Conservation (phyloP, 2,113 vertebrate species). For the Aptenodytes patagonicus region DNA sequence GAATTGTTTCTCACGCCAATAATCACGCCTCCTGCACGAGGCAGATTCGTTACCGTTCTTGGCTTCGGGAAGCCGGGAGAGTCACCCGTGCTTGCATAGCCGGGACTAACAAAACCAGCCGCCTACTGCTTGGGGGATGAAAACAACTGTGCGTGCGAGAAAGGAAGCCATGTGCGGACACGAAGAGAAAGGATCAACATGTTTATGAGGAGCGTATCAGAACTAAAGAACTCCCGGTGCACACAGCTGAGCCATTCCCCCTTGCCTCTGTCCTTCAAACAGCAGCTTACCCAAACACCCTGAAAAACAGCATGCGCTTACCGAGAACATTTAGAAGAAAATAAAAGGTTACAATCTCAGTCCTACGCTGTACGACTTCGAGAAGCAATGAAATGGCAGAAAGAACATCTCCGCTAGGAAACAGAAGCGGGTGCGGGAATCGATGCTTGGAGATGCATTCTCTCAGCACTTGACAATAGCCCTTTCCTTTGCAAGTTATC, state of each 20-base stretch:
- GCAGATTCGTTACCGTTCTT: fast-evolving
- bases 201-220: fast-evolving
- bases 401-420: not conserved
- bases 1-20: not conserved
- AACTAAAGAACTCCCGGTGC: not conserved
- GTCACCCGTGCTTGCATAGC: fast-evolving
- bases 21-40: not conserved
- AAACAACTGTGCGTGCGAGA: fast-evolving
- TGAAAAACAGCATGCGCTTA: not conserved
- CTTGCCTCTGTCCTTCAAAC: not conserved
- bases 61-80: not conserved
- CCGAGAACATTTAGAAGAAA: not conserved
- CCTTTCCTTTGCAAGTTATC: not conserved
- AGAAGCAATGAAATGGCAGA: not conserved
- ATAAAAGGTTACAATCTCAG: not conserved
- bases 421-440: not conserved
- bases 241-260: not conserved
- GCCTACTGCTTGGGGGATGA: not conserved
- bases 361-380: fast-evolving
- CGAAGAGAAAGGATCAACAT: not conserved
- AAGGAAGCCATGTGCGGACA: not conserved
- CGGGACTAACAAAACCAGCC: not conserved
- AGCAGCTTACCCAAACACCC: not conserved
- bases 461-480: not conserved
- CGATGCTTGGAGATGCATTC: fast-evolving